Base-by-base conservation (phyloP, 2,113 vertebrate genomes). In the Oncorhynchus keta region DNA sequence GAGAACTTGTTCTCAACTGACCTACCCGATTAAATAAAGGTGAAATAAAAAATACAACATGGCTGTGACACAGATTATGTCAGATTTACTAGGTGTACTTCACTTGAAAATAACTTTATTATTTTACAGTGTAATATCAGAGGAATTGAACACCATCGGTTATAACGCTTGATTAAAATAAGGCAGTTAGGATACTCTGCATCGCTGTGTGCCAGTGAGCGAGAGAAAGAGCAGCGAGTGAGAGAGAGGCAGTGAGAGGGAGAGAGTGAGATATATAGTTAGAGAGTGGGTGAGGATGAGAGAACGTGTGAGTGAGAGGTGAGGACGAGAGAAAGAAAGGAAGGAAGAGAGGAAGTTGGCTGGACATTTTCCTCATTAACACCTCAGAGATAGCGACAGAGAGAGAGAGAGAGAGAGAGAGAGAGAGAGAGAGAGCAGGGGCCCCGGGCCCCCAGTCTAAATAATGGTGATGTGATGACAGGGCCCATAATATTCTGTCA, bases 391-490 rank as follows among this genome's bases (percentile, higher is more conserved):
- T 1, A 49, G 39, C 24, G 22, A 49, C 2, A 49, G 69, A 48
- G 68, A 22, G 11, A 24, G 68, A 45, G n/a, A n/a, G n/a, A n/a
- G n/a, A n/a, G n/a, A n/a, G 5, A 70, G 28, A 11, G 18, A 45
- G 45, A 28, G 3, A 20, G 26, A 68, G 49, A 28, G 22, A 55
- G 28, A 39, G 22, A 14, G 68, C 16, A 32, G 71, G 59, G 75
- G 16, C 76, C 39, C 39, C 62, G 70, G 24, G 78, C 80, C 66
- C 61, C 62, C 26, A 35, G 59, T 74, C 83, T 89, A 86, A 87
- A 89, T 89, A 85, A 85, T 87, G 76, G 71, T 77, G 85, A 84
- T 79, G 77, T 74, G 81, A 81, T 68, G 80, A 59, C 79, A 79
- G 84, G 16, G 80, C 85, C 82, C 68, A 45, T 45, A 45, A 45